Percentiles rank a stretch among this genome's conserved stretches.
Conservation (phyloP, 2,888 invertebrate species). For the Dimorphilus gyrociliatus region DNA sequence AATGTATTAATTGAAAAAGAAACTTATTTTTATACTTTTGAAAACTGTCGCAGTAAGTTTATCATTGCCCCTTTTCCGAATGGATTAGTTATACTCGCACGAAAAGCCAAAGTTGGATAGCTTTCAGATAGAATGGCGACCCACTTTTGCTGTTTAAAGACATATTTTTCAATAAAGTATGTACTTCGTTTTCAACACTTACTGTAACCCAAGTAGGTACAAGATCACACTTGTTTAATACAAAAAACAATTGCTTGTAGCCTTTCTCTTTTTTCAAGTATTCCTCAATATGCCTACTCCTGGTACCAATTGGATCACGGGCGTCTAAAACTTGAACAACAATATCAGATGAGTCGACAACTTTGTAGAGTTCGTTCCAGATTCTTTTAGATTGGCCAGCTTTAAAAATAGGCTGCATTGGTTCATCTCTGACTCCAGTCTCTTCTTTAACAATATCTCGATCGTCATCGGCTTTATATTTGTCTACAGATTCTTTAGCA, state of each 20-base stretch:
- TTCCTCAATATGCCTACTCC: constrained; percentile 77
- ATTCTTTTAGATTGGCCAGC: constrained; percentile 77
- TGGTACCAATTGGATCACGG: constrained; percentile 86
- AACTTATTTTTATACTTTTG: no score
- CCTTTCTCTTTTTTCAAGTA: constrained; percentile 83
- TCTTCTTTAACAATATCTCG: constrained; percentile 59
- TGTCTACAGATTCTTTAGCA: constrained; percentile 53
- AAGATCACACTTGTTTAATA: constrained; percentile 73
- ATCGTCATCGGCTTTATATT: constrained; percentile 66
- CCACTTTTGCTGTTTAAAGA: constrained; percentile 58
- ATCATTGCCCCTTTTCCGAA: constrained; percentile 96
- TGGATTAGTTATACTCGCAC: constrained; percentile 93
- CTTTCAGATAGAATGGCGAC: constrained; percentile 80
- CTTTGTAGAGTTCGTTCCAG: constrained; percentile 98
- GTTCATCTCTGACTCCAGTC: constrained; percentile 57
- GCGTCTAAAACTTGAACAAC: constrained; percentile 88
- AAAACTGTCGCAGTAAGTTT: constrained; percentile 82
- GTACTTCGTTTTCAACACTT: constrained; percentile 15
- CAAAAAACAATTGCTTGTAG: constrained; percentile 89
- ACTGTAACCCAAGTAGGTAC: constrained; percentile 91
- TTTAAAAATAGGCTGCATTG: constrained; percentile 62
- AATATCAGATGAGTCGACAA: constrained; percentile 91
- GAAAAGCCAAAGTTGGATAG: constrained; percentile 93
- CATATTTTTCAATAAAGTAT: constrained; percentile 4
- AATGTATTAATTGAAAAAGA: not conserved